These are phyloP conservation scores for Trissolcus japonicus DNA, from an alignment of 2,888 invertebrate genomes.

Conservation along the genomic window DNA sequence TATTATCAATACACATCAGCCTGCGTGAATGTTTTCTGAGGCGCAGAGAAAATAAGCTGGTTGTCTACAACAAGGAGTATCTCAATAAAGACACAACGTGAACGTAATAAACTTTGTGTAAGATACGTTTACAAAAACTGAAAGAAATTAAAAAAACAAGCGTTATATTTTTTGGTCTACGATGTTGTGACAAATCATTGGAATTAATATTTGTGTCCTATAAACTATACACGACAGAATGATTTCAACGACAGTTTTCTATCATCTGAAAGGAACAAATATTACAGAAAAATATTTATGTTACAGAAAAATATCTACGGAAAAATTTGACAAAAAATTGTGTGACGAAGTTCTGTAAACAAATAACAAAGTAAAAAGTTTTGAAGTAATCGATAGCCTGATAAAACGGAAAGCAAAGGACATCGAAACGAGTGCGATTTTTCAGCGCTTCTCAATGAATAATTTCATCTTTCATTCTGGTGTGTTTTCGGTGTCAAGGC, in stretches of 20 bases:
- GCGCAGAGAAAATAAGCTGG: slow-evolving; percentile 46
- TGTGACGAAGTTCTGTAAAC: no score
- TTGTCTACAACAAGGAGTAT: slow-evolving; percentile 48
- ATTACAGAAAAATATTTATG: no score
- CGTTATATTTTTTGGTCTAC: not conserved
- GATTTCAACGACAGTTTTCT: no score
- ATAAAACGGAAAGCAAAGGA: not conserved
- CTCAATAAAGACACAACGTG: slow-evolving; percentile 39
- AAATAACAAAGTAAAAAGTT: not conserved
- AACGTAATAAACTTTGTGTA: slow-evolving; percentile 43
- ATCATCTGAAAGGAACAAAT: no score
- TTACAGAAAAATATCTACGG: no score
- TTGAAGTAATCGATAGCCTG: not conserved
- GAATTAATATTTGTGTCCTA: no score
- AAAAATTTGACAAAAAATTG: not conserved
- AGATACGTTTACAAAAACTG: slow-evolving; percentile 21
- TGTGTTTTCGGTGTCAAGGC: slow-evolving; percentile 1
- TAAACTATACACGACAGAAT: no score
- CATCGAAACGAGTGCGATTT: not conserved
- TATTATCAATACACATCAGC: slow-evolving; percentile 6
- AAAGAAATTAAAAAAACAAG: slow-evolving; percentile 13
- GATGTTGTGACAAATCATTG: no score
- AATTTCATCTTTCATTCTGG: not conserved
- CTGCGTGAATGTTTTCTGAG: slow-evolving; percentile 50
- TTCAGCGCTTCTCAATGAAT: not conserved